Conservation (phyloP, 2,888 invertebrate species). For the Netelia inedita region DNA sequence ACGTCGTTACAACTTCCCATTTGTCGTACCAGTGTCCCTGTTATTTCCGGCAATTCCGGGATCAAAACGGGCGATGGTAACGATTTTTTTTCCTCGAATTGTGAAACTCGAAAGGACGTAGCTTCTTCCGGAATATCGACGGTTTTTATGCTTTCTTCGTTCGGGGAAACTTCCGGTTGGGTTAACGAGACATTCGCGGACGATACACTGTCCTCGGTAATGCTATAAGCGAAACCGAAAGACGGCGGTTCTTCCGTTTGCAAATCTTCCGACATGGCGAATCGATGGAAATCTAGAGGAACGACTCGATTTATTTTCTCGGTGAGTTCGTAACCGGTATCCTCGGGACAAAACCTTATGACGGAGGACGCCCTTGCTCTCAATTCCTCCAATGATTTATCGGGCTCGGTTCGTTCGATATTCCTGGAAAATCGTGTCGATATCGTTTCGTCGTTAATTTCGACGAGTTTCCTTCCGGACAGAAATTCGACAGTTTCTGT, state of each 20-base stretch:
- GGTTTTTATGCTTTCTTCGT: not conserved
- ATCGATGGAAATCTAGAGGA: not conserved
- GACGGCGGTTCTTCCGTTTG: constrained; percentile 75
- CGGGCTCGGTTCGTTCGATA: not conserved
- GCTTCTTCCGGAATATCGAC: not conserved
- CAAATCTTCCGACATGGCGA: constrained; percentile 60
- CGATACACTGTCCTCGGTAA: not conserved
- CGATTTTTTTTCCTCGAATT: not conserved
- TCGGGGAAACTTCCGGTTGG: not conserved
- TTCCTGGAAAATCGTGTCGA: not conserved
- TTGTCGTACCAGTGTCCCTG: not conserved
- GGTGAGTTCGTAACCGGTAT: constrained; percentile 22
- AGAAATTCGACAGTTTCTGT: not conserved
- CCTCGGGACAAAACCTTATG: constrained; percentile 16
- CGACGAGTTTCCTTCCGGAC: not conserved
- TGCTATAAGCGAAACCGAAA: constrained; percentile 69
- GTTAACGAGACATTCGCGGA: not conserved
- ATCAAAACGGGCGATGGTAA: not conserved
- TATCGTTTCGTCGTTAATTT: not conserved
- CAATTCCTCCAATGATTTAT: constrained; percentile 43
- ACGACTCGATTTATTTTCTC: not conserved
- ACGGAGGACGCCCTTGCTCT: constrained; percentile 14
- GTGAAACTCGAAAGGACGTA: not conserved
- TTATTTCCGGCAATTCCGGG: not conserved
- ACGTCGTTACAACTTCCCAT: not conserved